Evolutionary conservation across 2,888 invertebrate species (phyloP), one percentile per base, ranked within the genome.

Genomic region (Ormia ochracea): DNA sequence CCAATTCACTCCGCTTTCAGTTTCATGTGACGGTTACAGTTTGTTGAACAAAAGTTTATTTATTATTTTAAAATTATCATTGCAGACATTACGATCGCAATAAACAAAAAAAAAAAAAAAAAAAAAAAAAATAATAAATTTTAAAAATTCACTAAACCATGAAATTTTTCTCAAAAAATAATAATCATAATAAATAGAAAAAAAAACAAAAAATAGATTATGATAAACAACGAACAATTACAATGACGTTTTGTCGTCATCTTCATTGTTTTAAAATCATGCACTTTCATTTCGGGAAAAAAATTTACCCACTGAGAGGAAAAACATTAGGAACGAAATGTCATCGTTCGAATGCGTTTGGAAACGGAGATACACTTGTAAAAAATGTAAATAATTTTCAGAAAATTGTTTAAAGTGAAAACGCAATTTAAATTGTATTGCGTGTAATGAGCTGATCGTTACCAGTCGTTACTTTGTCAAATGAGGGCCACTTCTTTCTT

Each of bases 21-120:
- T 48, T 78, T 80, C 72, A 80, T 72, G 80, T 80, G 80, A 80
- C 72, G 72, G 76, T 76, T 76, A 80, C 76, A 76, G 21, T 76
- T 80, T 68, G 66, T 50, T 76, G 76, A 68, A 26, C 38, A 31
- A 38, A 56, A 52, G 38, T 56, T 50, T 63, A 50, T 45, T 69
- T 43, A n/a, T n/a, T n/a, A n/a, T n/a, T 66, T 59, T 17, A 41
- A 6, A 54, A 31, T 54, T 19, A 26, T 19, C 52, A 65, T 45
- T 6, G 17, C 45, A 68, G 69, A 69, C 68, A 68, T 77, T 76
- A 43, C 65, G 69, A 61, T 75, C 36, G 65, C 65, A 66, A 75
- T 75, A 78, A 74, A 65, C n/a, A n/a, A n/a, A n/a, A n/a, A n/a
- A n/a, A n/a, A n/a, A n/a, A n/a, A n/a, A n/a, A n/a, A n/a, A n/a